Evolutionary conservation across 2,113 vertebrate genomes (phyloP).

Genomic region (Scomber scombrus): DNA sequence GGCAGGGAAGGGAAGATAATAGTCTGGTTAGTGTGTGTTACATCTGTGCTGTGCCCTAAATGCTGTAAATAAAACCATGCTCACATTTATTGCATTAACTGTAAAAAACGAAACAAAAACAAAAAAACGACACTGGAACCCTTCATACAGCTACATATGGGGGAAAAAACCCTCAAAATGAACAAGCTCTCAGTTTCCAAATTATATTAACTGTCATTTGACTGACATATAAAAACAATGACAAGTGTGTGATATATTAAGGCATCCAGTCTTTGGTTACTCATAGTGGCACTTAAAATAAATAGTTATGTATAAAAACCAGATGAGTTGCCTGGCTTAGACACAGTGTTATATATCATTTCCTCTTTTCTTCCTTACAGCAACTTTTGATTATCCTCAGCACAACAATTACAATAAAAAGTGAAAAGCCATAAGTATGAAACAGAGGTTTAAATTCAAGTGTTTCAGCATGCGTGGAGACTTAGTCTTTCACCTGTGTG

Average conservation of each 20-base stretch:
- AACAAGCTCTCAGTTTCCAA: conserved; percentile 7
- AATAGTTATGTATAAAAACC: conserved; percentile 53
- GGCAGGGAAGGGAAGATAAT: neutral
- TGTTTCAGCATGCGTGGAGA: conserved; percentile 60
- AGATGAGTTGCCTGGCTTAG: conserved; percentile 22
- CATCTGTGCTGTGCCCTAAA: conserved; percentile 11
- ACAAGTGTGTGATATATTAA: conserved; percentile 61
- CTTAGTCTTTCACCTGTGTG: conserved; percentile 47
- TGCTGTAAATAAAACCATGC: conserved; percentile 32
- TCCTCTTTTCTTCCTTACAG: conserved; percentile 45
- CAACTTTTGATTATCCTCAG: conserved; percentile 42
- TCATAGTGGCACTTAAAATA: conserved; percentile 66
- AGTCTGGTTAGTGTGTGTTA: conserved; percentile 9
- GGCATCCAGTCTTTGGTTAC: conserved; percentile 75
- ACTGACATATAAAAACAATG: conserved; percentile 23
- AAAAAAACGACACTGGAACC: conserved; percentile 6
- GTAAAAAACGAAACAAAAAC: neutral
- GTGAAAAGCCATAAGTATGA: conserved; percentile 37
- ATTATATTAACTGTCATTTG: conserved; percentile 4
- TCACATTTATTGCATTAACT: conserved; percentile 14
- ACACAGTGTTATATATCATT: conserved; percentile 55
- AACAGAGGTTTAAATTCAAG: conserved; percentile 31
- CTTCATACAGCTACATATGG: conserved; percentile 22
- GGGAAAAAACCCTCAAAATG: neutral
- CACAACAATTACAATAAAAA: conserved; percentile 33